Percentiles rank a stretch among this genome's conserved stretches.
phyloP scores from a whole-genome alignment of 2,888 invertebrate species.

The Enchytraeus crypticus region DNA sequence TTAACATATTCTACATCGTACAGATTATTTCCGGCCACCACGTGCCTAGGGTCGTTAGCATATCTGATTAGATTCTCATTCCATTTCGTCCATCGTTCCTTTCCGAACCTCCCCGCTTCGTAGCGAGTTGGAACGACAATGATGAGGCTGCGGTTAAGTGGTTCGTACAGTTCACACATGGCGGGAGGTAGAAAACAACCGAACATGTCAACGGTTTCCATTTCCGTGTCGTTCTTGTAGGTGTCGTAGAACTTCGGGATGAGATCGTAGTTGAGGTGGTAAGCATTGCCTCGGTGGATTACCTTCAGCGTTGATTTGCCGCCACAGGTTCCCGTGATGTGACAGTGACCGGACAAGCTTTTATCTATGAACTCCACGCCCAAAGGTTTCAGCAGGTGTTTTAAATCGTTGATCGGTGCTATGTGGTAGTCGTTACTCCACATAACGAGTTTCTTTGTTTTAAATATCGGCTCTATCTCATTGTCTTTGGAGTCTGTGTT shows the following conservation, averaged over 20 bases:
- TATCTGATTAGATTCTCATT: constrained; percentile 19
- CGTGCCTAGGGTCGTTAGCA: constrained; percentile 14
- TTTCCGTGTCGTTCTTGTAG: constrained; percentile 9
- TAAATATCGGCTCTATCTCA: not conserved
- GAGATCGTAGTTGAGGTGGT: not conserved
- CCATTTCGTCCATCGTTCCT: constrained; percentile 13
- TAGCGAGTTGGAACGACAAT: constrained; percentile 11
- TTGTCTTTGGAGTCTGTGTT: too few species aligned
- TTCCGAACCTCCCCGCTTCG: constrained; percentile 12
- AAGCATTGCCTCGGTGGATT: constrained; percentile 1
- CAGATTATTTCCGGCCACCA: constrained; percentile 17
- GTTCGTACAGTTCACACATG: constrained; percentile 12
- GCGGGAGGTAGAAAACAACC: constrained; percentile 11
- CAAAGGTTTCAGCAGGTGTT: constrained; percentile 9
- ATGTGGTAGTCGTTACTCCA: constrained; percentile 14
- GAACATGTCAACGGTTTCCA: constrained; percentile 9
- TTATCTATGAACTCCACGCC: constrained; percentile 14
- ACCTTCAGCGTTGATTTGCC: not conserved
- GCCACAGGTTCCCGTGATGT: constrained; percentile 10
- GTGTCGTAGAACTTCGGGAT: constrained; percentile 7
- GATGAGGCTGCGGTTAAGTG: constrained; percentile 13
- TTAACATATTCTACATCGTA: constrained; percentile 14
- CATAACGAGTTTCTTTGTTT: constrained; percentile 1
- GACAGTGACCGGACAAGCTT: constrained; percentile 9
- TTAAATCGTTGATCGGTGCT: constrained; percentile 9